Evolutionary conservation across 2,113 vertebrate species (phyloP), one percentile per base, ranked within the genome.

Genomic region (Paradisaea rubra): DNA sequence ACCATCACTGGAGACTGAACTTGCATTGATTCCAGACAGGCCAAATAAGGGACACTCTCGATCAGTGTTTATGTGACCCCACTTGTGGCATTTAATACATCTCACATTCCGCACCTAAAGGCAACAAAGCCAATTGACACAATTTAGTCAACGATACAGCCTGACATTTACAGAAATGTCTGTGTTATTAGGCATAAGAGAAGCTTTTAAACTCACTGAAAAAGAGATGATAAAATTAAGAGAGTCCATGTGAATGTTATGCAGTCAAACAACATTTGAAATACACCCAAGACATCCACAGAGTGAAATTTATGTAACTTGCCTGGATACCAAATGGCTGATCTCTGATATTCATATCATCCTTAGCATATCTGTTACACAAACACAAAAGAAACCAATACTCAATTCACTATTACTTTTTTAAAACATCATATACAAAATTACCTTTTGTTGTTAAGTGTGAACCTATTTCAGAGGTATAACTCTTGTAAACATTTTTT

Each of bases 301-400:
- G 81, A 94, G 33, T 83, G 81, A 96, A 93, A 93, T 89, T 86
- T 30, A 57, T 60, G 59, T 70, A 59, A 98, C 97, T 96, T 97
- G 98, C 99, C 99, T 99, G 99, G 96, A 99, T 99, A 78, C 99
- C 99, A 98, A 99, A 99, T 1, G 99, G 99, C 89, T 99, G 99
- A 97, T 99, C 99, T 98, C 99, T 98, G 96, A 99, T 99, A 89
- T 99, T 99, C 99, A 99, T 99, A 95, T 99, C 99, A 98, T 99
- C 99, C 96, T 99, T 99, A 68, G 99, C 99, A 63, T 99, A 99
- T 69, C 99, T 99, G 88, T 96, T 56, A 95, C 39, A 81, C 60
- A 96, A 53, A 97, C 66, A 95, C 95, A 64, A 81, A 64, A 73
- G 28, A 91, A 83, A 44, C 8, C 77, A 59, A 90, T 4, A 37